phyloP scores from a whole-genome alignment of 1,140 invertebrate genomes.

The Anthonomus grandis region DNA sequence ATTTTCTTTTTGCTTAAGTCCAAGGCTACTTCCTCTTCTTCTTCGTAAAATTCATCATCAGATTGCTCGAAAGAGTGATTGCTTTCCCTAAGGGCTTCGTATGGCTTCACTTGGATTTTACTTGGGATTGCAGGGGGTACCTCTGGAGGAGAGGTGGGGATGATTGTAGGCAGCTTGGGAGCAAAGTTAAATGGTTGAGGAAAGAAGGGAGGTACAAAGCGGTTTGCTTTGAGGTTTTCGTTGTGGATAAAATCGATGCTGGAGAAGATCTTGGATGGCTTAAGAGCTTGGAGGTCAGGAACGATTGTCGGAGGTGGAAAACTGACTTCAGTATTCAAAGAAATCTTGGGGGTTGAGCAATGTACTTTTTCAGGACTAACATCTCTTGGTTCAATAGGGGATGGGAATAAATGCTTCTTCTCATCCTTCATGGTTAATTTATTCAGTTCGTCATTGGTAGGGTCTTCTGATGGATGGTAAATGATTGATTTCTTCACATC shows the following conservation, averaged over 20 bases:
- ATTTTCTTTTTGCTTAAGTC: constrained; percentile 79
- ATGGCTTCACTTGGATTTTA: constrained; percentile 61
- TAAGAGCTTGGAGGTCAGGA: constrained; percentile 25
- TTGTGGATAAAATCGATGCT: constrained; percentile 30
- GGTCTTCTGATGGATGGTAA: constrained; percentile 80
- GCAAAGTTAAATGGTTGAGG: constrained; percentile 26
- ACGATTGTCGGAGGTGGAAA: constrained; percentile 29
- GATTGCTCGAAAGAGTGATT: constrained; percentile 47
- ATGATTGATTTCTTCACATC: constrained; percentile 83
- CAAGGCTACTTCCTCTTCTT: constrained; percentile 62
- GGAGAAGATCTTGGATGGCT: constrained; percentile 28
- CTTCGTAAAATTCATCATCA: constrained; percentile 42
- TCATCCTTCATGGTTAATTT: constrained; percentile 54
- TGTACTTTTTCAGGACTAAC: constrained; percentile 35
- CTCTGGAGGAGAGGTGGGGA: no score
- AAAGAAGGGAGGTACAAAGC: constrained; percentile 26
- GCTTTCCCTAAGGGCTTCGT: constrained; percentile 58
- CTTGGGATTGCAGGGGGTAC: constrained; percentile 28
- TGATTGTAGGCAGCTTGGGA: constrained; percentile 15
- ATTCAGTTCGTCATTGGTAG: constrained; percentile 67
- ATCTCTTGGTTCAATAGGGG: constrained; percentile 32
- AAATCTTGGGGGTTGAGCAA: constrained; percentile 24
- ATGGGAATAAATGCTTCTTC: constrained; percentile 45
- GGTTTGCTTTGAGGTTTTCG: constrained; percentile 18
- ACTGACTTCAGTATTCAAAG: constrained; percentile 22